Evolutionary conservation across 1,140 invertebrate species (phyloP).

Genomic region (Neelides sp.): DNA sequence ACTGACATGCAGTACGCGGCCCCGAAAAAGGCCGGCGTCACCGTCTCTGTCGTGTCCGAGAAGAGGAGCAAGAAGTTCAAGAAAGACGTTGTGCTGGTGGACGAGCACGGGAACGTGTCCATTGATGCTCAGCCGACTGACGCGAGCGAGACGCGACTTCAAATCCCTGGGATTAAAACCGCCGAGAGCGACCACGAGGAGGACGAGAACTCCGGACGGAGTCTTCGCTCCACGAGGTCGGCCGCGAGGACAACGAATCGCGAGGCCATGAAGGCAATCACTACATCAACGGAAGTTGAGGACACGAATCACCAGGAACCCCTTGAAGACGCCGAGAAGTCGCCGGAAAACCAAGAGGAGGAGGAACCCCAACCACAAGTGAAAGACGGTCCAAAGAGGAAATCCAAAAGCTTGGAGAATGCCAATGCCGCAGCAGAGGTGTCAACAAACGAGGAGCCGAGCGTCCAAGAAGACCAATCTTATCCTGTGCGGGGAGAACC

Average conservation of each 20-base stretch:
- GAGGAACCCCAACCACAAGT: not conserved
- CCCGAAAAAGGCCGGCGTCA: constrained; percentile 30
- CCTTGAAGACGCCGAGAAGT: not conserved
- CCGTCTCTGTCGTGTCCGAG: constrained; percentile 25
- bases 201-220: not conserved
- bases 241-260: not conserved
- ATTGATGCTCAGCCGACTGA: constrained; percentile 30
- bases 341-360: not conserved
- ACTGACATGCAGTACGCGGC: constrained; percentile 29
- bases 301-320: too few species aligned
- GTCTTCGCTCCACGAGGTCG: not conserved
- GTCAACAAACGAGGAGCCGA: not conserved
- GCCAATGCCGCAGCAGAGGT: not conserved
- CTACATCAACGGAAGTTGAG: not conserved
- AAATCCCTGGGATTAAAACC: constrained; percentile 24
- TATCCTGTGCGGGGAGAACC: too few species aligned
- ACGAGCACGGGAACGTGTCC: constrained; percentile 32
- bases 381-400: not conserved
- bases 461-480: not conserved
- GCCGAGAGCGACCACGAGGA: not conserved
- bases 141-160: constrained; percentile 22
- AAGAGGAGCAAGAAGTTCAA: constrained; percentile 14
- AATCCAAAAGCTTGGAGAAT: not conserved
- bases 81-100: constrained; percentile 21
- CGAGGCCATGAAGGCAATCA: not conserved